Percentiles rank a stretch among this genome's conserved stretches.
Evolutionary conservation across 64 coral and sea anemone genomes (phyloP).

Genomic region (Stichodactyla helianthus): DNA sequence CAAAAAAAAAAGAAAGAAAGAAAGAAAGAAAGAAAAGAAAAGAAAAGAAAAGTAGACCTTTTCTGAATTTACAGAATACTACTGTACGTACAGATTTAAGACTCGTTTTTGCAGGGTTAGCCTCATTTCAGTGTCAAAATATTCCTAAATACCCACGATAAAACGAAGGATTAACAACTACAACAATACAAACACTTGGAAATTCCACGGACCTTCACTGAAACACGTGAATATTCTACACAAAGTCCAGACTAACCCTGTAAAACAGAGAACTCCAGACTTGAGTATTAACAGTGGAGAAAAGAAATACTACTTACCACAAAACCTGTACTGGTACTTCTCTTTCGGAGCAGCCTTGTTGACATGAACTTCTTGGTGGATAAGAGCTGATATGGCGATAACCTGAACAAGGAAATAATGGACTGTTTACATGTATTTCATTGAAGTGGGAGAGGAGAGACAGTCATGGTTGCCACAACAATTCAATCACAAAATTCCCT

Average conservation of each 20-base stretch:
- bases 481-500: background rate
- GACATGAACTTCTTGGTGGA: constrained; percentile 71
- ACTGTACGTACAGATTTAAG: too few relatives aligned
- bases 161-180: too few relatives aligned
- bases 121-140: too few relatives aligned
- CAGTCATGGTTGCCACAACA: background rate
- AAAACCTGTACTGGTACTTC: constrained; percentile 91
- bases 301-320: constrained; percentile 47
- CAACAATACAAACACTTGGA: too few relatives aligned
- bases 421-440: too few relatives aligned
- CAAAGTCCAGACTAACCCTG: too few relatives aligned
- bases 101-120: too few relatives aligned
- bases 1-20: background rate
- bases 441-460: background rate
- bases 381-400: constrained; percentile 67
- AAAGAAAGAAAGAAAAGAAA: background rate
- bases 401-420: constrained; percentile 27
- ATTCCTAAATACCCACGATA: too few relatives aligned
- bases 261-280: too few relatives aligned
- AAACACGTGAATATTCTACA: too few relatives aligned
- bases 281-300: background rate
- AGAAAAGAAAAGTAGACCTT: background rate
- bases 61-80: too few relatives aligned
- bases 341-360: constrained; percentile 91
- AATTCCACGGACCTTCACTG: too few relatives aligned